phyloP scores from a whole-genome alignment of 2,797 vertebrate genomes.

The Epinephelus malabaricus region DNA sequence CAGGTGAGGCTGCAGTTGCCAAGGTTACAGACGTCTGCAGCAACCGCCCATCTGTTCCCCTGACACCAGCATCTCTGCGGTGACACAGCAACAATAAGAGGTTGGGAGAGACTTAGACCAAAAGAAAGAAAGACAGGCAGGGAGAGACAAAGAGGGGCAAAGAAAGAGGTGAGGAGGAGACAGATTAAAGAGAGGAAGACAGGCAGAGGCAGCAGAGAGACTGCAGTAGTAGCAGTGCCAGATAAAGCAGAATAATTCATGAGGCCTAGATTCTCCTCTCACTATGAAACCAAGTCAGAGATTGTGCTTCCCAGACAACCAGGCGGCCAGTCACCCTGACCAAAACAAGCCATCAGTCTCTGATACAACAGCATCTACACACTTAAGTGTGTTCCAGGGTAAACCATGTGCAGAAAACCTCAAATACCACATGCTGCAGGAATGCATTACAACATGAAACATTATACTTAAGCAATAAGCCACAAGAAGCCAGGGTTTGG shows the following conservation, averaged over 20 bases:
- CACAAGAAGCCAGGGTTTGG: constrained; percentile 50
- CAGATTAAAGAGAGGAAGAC: constrained; percentile 42
- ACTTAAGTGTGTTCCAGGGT: constrained; percentile 32
- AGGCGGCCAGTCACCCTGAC: constrained; percentile 55
- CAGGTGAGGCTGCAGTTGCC: constrained; percentile 78
- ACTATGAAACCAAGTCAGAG: constrained; percentile 64
- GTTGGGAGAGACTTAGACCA: constrained; percentile 29
- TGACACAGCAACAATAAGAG: constrained; percentile 75
- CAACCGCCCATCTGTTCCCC: constrained; percentile 55
- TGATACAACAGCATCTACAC: constrained; percentile 42
- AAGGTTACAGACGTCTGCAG: constrained; percentile 77
- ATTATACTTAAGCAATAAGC: constrained; percentile 52
- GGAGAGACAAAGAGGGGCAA: constrained; percentile 48
- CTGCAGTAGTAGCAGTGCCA: constrained; percentile 48
- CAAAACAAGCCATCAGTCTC: constrained; percentile 60
- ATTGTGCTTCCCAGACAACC: constrained; percentile 59
- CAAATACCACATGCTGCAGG: constrained; percentile 60
- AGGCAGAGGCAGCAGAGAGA: constrained; percentile 17
- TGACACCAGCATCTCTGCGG: constrained; percentile 58
- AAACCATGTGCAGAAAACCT: constrained; percentile 40
- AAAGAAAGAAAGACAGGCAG: constrained; percentile 30
- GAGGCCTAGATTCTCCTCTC: constrained; percentile 71
- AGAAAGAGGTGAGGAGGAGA: constrained; percentile 49
- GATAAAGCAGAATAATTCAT: constrained; percentile 84
- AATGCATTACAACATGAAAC: constrained; percentile 69